These are phyloP conservation scores for Drosophila mayri DNA, from an alignment of 1,140 invertebrate species.

Conservation along the genomic window DNA sequence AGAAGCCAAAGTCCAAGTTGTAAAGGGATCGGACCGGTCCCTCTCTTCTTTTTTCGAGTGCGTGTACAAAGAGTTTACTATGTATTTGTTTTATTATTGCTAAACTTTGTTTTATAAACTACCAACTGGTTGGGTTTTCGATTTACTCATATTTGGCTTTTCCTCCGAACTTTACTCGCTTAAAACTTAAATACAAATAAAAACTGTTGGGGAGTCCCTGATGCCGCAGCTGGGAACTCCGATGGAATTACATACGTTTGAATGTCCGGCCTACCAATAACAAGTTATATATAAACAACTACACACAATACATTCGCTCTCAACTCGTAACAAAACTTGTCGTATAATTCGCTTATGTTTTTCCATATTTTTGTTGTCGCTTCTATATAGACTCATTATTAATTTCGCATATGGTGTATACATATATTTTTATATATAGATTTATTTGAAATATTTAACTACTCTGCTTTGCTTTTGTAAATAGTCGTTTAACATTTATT, in stretches of 20 bases:
- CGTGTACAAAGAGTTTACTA: constrained; percentile 68
- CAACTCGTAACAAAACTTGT: constrained; percentile 71
- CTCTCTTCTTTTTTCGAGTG: neutral
- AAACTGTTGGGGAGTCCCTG: constrained; percentile 56
- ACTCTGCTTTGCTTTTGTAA: constrained; percentile 72
- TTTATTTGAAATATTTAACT: constrained; percentile 78
- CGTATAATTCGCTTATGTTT: constrained; percentile 55
- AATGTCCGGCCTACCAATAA: constrained; percentile 72
- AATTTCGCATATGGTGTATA: constrained; percentile 53
- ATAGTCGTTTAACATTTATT: constrained; percentile 72
- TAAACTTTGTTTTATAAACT: constrained; percentile 79
- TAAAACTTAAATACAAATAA: constrained; percentile 80
- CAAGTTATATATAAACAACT: constrained; percentile 68
- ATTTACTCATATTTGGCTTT: constrained; percentile 65
- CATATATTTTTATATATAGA: constrained; percentile 48
- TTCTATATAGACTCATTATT: constrained; percentile 57
- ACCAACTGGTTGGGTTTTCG: constrained; percentile 74
- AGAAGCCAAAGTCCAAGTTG: constrained; percentile 81
- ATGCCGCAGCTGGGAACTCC: constrained; percentile 31
- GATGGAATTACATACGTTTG: constrained; percentile 34
- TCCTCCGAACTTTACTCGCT: constrained; percentile 65
- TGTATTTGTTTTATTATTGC: constrained; percentile 72
- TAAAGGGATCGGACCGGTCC: constrained; percentile 12
- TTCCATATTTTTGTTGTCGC: constrained; percentile 58
- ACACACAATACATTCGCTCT: constrained; percentile 48